Base-by-base conservation (phyloP, 1,140 invertebrate genomes). In the Panagrolaimus sp. region DNA sequence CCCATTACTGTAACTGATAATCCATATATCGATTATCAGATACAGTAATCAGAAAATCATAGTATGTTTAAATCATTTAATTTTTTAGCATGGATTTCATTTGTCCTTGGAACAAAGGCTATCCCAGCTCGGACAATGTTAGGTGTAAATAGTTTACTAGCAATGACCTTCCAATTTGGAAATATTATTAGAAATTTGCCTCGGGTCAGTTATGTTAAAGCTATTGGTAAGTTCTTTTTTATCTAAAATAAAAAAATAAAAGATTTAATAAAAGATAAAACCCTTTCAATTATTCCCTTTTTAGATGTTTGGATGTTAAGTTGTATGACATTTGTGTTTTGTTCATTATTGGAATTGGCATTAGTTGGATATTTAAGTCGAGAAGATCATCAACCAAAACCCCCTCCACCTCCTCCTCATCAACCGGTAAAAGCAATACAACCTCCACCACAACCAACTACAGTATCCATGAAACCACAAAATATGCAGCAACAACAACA, bases 241-340 rank as follows among this genome's bases (percentile, higher is more conserved):
- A n/a, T n/a, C n/a, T n/a, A n/a, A n/a, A n/a, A n/a, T n/a, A n/a
- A n/a, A n/a, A n/a, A n/a, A n/a, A n/a, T 4, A 38, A 38, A 38
- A 38, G 32, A 38, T 38, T 38, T 2, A 38, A 38, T 10, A 9
- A 48, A 10, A 48, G 46, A 15, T 15, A 48, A 21, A 46, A 8
- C 15, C 21, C 2, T 15, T 48, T 48, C 67, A 78, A 17, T 75
- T 76, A 15, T 78, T 75, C 9, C 17, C 62, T 73, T 55, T 9
- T 66, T 7, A 67, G 14, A 14, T 38, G 83, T 82, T n/a, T 82
- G 80, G 80, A 77, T 82, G 72, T 69, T 82, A 26, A 81, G 78
- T n/a, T 82, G 82, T 65, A 82, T 83, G 82, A 82, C 82, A 44
- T 82, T 83, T 63, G 80, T 82, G 14, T 82, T 82, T 65, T 80